Evolutionary conservation across 37 sponge, comb jelly and placozoan species (phyloP).

Genomic region (Trichoplax adhaerens): DNA sequence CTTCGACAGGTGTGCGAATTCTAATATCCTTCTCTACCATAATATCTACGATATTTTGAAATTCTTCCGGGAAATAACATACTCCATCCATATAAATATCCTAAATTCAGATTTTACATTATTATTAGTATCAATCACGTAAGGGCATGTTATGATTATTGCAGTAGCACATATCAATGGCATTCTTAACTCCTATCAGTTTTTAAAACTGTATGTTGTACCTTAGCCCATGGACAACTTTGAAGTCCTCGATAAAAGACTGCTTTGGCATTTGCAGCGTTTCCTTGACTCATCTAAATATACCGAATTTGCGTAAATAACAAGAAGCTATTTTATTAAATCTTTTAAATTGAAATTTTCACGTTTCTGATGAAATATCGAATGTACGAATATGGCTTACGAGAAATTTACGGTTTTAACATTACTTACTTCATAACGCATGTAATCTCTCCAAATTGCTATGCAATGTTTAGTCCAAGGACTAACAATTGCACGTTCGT

Average conservation of each 20-base stretch:
- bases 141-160: too few species aligned
- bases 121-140: too few species aligned
- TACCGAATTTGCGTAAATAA: not conserved
- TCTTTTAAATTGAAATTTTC: too few species aligned
- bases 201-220: not conserved
- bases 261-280: conserved; percentile 16
- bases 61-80: conserved; percentile 20
- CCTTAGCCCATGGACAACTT: conserved; percentile 72
- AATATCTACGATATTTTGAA: conserved; percentile 37
- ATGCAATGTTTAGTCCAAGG: conserved; percentile 25
- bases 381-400: too few species aligned
- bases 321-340: too few species aligned
- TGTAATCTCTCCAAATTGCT: conserved; percentile 53
- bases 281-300: conserved; percentile 21
- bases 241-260: conserved; percentile 67
- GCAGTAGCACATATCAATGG: too few species aligned
- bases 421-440: conserved; percentile 46
- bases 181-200: too few species aligned
- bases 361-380: too few species aligned
- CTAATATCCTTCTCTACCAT: conserved; percentile 65
- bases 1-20: conserved; percentile 57
- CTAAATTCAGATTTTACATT: too few species aligned
- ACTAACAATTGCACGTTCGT: conserved; percentile 24
- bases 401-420: too few species aligned
- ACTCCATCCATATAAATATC: conserved; percentile 42